These are phyloP conservation scores for Leucophenga montana DNA, from an alignment of 2,888 invertebrate species.

Conservation along the genomic window DNA sequence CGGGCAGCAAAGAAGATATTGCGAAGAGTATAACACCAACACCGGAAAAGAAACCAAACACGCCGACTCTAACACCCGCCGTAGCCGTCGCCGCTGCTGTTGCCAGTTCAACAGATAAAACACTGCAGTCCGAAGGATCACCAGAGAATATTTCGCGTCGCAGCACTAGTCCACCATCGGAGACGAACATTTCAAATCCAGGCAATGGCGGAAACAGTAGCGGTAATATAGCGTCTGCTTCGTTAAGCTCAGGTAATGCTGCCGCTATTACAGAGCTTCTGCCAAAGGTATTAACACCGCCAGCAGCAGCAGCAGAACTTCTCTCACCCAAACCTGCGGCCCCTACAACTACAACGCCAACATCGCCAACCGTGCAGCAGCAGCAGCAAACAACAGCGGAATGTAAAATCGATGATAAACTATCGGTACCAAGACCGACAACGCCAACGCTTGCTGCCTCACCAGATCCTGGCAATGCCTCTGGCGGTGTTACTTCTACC, in stretches of 20 bases:
- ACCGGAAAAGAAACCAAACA: slow-evolving; percentile 57
- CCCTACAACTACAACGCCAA: no score
- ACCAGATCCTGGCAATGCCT: slow-evolving; percentile 51
- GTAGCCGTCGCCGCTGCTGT: slow-evolving; percentile 5
- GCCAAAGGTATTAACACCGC: slow-evolving; percentile 31
- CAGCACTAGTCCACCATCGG: slow-evolving; percentile 55
- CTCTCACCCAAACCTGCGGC: slow-evolving; percentile 29
- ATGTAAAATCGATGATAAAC: no score
- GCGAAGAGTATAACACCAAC: slow-evolving; percentile 54
- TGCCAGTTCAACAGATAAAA: slow-evolving; percentile 43
- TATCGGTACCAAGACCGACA: slow-evolving; percentile 24
- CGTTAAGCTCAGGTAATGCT: slow-evolving; percentile 53
- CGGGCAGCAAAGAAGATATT: slow-evolving; percentile 44
- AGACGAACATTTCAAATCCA: slow-evolving; percentile 50
- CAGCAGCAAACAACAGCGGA: no score
- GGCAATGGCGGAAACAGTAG: slow-evolving; percentile 25
- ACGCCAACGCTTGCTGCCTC: slow-evolving; percentile 32
- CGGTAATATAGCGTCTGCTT: slow-evolving; percentile 35
- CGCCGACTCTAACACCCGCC: slow-evolving; percentile 37
- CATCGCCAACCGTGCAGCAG: background rate
- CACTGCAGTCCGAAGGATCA: slow-evolving; percentile 53
- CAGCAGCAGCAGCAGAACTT: slow-evolving; percentile 1
- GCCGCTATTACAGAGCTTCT: slow-evolving; percentile 24
- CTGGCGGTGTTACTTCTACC: slow-evolving; percentile 69
- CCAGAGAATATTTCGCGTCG: slow-evolving; percentile 57